Conservation (phyloP, 2,888 invertebrate genomes). For the Plagodis pulveraria region DNA sequence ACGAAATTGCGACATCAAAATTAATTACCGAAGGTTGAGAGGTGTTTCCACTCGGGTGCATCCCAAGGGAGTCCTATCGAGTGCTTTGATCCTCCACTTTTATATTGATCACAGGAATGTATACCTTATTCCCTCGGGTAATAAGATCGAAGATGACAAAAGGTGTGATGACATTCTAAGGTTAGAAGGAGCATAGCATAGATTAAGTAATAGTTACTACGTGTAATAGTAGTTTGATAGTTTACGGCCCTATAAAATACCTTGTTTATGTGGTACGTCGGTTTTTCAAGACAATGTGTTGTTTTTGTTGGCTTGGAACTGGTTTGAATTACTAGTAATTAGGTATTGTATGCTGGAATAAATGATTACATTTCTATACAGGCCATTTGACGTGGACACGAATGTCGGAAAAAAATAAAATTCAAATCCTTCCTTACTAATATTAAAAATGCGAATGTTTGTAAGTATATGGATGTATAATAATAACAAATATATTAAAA, state of each 20-base stretch:
- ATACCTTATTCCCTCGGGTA: neutral
- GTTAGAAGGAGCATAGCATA: constrained; percentile 19
- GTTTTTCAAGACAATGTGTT: constrained; percentile 27
- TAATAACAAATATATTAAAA: too few relatives aligned
- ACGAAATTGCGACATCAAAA: constrained; percentile 28
- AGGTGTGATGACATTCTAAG: constrained; percentile 25
- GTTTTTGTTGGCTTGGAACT: constrained; percentile 8
- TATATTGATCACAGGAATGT: constrained; percentile 16
- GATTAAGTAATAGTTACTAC: neutral
- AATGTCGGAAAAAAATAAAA: too few relatives aligned
- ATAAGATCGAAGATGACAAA: constrained; percentile 14
- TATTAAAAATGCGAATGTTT: too few relatives aligned
- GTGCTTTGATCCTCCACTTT: constrained; percentile 39
- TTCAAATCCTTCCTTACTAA: too few relatives aligned
- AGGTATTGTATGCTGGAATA: constrained; percentile 8
- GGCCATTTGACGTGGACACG: too few relatives aligned
- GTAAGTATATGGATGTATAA: too few relatives aligned
- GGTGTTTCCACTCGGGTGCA: constrained; percentile 40
- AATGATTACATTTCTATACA: neutral
- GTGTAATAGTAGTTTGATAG: constrained; percentile 29
- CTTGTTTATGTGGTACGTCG: constrained; percentile 11
- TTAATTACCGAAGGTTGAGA: constrained; percentile 41
- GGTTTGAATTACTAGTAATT: constrained; percentile 10
- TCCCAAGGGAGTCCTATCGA: constrained; percentile 32
- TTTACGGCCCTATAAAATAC: constrained; percentile 31